Evolutionary conservation across 2,888 invertebrate species (phyloP).

Genomic region (Drosophila suboccidentalis): DNA sequence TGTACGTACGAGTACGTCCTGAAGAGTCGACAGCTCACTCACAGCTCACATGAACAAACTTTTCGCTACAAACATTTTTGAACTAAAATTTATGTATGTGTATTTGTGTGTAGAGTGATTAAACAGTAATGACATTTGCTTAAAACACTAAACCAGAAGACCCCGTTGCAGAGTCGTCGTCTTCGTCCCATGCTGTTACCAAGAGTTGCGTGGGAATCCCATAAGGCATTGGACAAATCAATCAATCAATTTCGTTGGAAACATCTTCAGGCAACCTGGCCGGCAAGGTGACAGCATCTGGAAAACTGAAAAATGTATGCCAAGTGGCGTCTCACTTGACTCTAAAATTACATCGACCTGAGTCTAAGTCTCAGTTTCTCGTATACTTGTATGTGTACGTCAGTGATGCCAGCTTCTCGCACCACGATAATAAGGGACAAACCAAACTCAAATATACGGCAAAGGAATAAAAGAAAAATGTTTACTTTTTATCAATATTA

Average conservation of each 20-base stretch:
- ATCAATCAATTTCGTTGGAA: constrained; percentile 47
- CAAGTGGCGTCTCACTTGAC: constrained; percentile 68
- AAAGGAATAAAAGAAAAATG: too few relatives aligned
- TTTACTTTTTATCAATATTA: too few relatives aligned
- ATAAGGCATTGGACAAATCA: constrained; percentile 32
- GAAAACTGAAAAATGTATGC: constrained; percentile 31
- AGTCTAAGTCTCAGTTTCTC: constrained; percentile 2
- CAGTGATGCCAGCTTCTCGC: neutral
- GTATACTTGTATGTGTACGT: neutral
- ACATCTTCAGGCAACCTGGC: constrained; percentile 9
- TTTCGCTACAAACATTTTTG: constrained; percentile 31
- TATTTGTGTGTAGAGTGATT: constrained; percentile 45
- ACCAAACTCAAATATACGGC: too few relatives aligned
- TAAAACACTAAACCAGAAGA: constrained; percentile 42
- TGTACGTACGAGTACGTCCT: too few relatives aligned
- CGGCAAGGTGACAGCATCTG: constrained; percentile 23
- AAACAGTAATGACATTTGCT: constrained; percentile 65
- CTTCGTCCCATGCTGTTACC: constrained; percentile 5
- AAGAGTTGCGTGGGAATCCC: neutral
- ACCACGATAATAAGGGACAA: too few relatives aligned
- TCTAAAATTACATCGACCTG: constrained; percentile 68
- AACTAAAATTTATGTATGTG: constrained; percentile 1
- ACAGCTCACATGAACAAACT: neutral
- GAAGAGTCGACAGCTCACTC: neutral
- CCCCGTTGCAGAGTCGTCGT: neutral